These are phyloP conservation scores for Chaetorhynchus papuensis DNA, from an alignment of 2,113 vertebrate species.

Conservation along the genomic window DNA sequence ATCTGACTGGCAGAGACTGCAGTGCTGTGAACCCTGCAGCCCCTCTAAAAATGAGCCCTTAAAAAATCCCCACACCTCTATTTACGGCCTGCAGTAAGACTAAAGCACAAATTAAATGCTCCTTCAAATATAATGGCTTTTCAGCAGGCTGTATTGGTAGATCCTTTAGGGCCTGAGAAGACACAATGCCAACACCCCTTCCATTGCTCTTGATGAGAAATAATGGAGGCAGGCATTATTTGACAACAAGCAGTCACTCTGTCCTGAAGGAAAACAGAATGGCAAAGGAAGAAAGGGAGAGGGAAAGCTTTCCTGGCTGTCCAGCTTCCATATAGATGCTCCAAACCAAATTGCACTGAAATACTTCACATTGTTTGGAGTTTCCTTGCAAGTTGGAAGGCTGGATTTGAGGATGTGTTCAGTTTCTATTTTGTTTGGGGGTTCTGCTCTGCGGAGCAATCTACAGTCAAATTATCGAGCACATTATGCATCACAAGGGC, in stretches of 20 bases:
- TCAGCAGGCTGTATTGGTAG: not conserved
- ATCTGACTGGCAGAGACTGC: not conserved
- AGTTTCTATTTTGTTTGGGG: not conserved
- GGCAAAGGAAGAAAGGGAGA: not conserved
- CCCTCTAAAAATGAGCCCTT: not conserved
- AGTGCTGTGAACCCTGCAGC: not conserved
- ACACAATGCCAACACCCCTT: not conserved
- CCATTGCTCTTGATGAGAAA: not conserved
- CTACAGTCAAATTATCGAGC: not conserved
- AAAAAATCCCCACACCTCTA: not conserved
- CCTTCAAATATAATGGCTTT: not conserved
- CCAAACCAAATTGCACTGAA: not conserved
- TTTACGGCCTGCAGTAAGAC: not conserved
- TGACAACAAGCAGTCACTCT: not conserved
- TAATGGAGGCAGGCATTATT: not conserved
- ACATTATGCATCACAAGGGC: not conserved
- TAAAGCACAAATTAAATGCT: not conserved
- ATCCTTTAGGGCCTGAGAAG: not conserved
- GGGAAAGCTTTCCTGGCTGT: not conserved
- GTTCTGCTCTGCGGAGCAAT: not conserved
- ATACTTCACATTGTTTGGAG: not conserved
- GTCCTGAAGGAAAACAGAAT: not conserved
- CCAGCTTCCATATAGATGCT: not conserved
- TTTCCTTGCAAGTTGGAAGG: not conserved
- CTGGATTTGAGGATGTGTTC: fast-evolving